Evolutionary conservation across 2,797 vertebrate species (phyloP).

Genomic region (Cheirogaleus major): DNA sequence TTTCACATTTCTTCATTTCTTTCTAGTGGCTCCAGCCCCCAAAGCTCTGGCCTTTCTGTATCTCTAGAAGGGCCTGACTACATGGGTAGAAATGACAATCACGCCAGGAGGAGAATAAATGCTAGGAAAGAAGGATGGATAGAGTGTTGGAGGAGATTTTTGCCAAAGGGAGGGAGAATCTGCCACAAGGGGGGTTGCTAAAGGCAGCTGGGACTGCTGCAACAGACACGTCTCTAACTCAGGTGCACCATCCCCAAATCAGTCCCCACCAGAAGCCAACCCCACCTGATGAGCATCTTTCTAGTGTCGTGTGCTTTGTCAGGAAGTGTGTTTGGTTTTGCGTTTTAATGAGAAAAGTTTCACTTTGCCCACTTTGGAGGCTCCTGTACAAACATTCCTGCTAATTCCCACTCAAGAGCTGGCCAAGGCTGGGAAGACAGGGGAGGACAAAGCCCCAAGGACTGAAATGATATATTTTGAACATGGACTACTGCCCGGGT

Average conservation of each 20-base stretch:
- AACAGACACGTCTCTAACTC: slow-evolving; percentile 60
- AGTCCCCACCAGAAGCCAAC: background rate
- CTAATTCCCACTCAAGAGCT: background rate
- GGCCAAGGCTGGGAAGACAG: background rate
- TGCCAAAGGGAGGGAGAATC: background rate
- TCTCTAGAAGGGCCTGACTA: background rate
- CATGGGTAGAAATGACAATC: background rate
- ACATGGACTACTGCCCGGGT: slow-evolving; percentile 24
- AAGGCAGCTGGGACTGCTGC: slow-evolving; percentile 45
- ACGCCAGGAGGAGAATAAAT: background rate
- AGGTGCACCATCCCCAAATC: background rate
- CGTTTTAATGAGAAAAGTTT: background rate
- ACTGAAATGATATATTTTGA: background rate
- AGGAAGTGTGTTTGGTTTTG: background rate
- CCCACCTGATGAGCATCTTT: fast-evolving
- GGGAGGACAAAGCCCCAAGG: background rate
- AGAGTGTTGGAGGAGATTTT: background rate
- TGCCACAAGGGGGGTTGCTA: background rate
- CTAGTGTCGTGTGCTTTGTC: background rate
- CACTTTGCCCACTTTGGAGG: background rate
- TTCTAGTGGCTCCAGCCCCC: background rate
- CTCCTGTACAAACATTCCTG: background rate
- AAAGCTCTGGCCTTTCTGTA: background rate
- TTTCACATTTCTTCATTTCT: slow-evolving; percentile 1
- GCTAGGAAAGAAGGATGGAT: background rate